Evolutionary conservation across 2,888 invertebrate genomes (phyloP).

Genomic region (Galerucella calmariensis): DNA sequence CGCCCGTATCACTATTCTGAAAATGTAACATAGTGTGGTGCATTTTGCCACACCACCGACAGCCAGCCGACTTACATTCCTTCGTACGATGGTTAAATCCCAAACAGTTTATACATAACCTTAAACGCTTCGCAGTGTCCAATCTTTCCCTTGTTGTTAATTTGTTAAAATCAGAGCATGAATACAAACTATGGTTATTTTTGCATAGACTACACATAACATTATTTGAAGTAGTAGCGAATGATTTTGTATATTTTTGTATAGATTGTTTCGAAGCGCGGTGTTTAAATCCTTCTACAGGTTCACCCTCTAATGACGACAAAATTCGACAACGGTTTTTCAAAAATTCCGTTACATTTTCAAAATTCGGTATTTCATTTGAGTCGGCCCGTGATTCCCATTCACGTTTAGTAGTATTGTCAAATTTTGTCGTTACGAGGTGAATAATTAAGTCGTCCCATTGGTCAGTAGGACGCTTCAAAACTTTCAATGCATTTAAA

Average conservation of each 20-base stretch:
- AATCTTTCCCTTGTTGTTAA: not conserved
- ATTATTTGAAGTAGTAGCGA: conserved; percentile 12
- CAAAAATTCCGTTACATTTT: too few species aligned
- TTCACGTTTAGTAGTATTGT: too few species aligned
- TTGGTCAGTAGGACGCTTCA: too few species aligned
- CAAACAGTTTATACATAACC: conserved; percentile 20
- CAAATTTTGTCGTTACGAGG: too few species aligned
- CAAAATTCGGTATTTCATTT: too few species aligned
- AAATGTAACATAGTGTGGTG: conserved; percentile 21
- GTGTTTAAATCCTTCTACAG: too few species aligned
- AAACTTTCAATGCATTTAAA: too few species aligned
- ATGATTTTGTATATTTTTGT: conserved; percentile 2
- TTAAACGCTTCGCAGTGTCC: not conserved
- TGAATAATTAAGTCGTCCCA: too few species aligned
- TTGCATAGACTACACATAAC: conserved; percentile 13
- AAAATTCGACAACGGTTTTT: too few species aligned
- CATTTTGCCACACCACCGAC: conserved; percentile 1
- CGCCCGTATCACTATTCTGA: not conserved
- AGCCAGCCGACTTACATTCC: conserved; percentile 8
- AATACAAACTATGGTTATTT: conserved; percentile 12
- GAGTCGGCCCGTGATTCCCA: too few species aligned
- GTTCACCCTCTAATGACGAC: too few species aligned
- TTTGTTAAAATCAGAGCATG: conserved; percentile 12
- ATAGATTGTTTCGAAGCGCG: not conserved
- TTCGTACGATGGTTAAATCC: conserved; percentile 11